Evolutionary conservation across 2,797 vertebrate species (phyloP).

Genomic region (Eleutherodactylus coqui): DNA sequence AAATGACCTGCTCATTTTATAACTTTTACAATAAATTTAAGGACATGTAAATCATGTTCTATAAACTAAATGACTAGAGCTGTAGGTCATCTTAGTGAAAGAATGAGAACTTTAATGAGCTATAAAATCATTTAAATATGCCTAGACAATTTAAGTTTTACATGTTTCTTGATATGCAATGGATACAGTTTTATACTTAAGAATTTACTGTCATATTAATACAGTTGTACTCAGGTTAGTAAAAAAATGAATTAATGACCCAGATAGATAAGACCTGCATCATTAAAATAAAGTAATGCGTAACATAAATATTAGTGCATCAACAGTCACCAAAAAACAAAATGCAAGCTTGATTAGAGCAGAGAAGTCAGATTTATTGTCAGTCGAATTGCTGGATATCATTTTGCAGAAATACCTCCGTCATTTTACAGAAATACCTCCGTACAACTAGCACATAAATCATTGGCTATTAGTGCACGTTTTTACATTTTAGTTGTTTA

Average conservation of each 20-base stretch:
- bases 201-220: conserved; percentile 51
- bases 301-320: conserved; percentile 36
- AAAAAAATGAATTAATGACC: conserved; percentile 49
- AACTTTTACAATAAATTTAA: conserved; percentile 61
- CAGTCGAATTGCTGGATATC: conserved; percentile 7
- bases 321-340: conserved; percentile 31
- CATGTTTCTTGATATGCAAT: conserved; percentile 33
- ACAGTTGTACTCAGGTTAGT: conserved; percentile 37
- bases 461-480: neutral
- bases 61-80: conserved; percentile 56
- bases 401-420: neutral
- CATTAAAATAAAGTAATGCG: conserved; percentile 37
- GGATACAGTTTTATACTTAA: conserved; percentile 49
- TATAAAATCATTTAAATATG: conserved; percentile 62
- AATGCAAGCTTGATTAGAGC: conserved; percentile 18
- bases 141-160: conserved; percentile 53
- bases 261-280: conserved; percentile 25
- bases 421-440: neutral
- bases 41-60: conserved; percentile 57
- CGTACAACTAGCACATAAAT: neutral
- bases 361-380: conserved; percentile 36
- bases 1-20: conserved; percentile 58
- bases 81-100: conserved; percentile 57
- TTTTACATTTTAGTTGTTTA: neutral
- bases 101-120: conserved; percentile 61